These are phyloP conservation scores for Drosophila pseudotalamancana DNA, from an alignment of 2,888 invertebrate genomes.

Conservation along the genomic window DNA sequence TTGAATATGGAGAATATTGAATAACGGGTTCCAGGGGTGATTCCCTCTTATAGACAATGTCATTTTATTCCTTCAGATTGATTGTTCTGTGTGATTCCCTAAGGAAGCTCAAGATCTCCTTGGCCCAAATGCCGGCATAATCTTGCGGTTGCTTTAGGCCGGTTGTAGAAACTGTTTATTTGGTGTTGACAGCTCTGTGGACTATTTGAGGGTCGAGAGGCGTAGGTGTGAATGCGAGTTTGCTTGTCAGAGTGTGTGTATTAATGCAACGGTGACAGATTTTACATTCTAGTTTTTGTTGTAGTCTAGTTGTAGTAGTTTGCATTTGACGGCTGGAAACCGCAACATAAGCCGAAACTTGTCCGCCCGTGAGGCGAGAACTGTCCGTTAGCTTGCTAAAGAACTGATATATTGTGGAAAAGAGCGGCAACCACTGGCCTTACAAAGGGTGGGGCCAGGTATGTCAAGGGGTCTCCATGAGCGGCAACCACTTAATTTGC, in stretches of 20 bases:
- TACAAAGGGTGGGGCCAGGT: slow-evolving; percentile 3
- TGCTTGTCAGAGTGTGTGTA: slow-evolving; percentile 11
- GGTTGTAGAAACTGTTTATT: slow-evolving; percentile 26
- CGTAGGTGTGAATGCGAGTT: slow-evolving; percentile 22
- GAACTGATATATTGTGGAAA: slow-evolving; percentile 55
- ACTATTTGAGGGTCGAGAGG: slow-evolving; percentile 4
- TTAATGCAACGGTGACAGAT: slow-evolving; percentile 53
- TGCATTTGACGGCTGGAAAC: slow-evolving; percentile 52
- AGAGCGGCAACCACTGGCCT: slow-evolving; percentile 59
- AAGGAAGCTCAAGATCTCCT: background rate
- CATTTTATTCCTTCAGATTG: background rate
- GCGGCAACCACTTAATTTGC: slow-evolving; percentile 48
- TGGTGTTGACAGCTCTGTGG: slow-evolving; percentile 36
- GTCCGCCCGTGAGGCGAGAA: slow-evolving; percentile 27
- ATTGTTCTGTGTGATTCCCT: too few relatives aligned
- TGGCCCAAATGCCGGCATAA: slow-evolving; percentile 37
- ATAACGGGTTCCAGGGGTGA: background rate
- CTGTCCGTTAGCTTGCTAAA: slow-evolving; percentile 32
- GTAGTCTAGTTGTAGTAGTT: slow-evolving; percentile 18
- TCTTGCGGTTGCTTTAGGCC: slow-evolving; percentile 43
- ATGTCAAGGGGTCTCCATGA: background rate
- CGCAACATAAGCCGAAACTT: slow-evolving; percentile 31
- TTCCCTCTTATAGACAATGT: background rate
- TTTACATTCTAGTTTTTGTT: slow-evolving; percentile 57
- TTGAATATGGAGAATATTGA: background rate